A percentile compares a stretch with the other conserved stretches of the same genome.
These are phyloP conservation scores for Heterohyrax brucei DNA, from an alignment of 2,797 vertebrate species.

Conservation along the genomic window DNA sequence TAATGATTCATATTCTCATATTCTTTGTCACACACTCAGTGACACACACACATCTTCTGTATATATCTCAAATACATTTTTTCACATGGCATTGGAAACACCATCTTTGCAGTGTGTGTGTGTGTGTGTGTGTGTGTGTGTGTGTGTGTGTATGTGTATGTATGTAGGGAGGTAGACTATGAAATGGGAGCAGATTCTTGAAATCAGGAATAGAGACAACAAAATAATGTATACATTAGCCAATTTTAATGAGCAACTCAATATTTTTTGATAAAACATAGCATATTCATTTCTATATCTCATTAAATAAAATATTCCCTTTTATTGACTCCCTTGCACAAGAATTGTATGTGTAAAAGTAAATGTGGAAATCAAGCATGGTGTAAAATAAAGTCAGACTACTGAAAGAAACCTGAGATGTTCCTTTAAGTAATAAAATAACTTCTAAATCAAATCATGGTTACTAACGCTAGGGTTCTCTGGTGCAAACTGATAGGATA, in stretches of 20 bases:
- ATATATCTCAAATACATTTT: no score
- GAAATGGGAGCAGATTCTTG: background rate
- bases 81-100: no score
- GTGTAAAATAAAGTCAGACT: constrained; percentile 62
- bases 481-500: constrained; percentile 87
- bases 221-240: background rate
- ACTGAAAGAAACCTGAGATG: constrained; percentile 42
- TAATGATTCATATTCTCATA: background rate
- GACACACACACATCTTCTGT: background rate
- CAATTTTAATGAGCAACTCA: background rate
- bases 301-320: constrained; percentile 38
- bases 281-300: background rate
- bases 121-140: no score
- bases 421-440: constrained; percentile 57
- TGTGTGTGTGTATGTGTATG: background rate
- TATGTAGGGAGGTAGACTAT: background rate
- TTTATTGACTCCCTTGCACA: constrained; percentile 12
- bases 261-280: constrained; percentile 5
- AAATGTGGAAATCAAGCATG: constrained; percentile 48
- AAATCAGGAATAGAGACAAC: background rate
- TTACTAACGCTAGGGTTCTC: constrained; percentile 83
- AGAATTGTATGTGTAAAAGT: constrained; percentile 55
- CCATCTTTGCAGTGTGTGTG: no score
- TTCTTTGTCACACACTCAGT: background rate
- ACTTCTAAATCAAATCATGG: constrained; percentile 64